Evolutionary conservation across 2,797 vertebrate species (phyloP).

Genomic region (Acanthurus leucopareius): DNA sequence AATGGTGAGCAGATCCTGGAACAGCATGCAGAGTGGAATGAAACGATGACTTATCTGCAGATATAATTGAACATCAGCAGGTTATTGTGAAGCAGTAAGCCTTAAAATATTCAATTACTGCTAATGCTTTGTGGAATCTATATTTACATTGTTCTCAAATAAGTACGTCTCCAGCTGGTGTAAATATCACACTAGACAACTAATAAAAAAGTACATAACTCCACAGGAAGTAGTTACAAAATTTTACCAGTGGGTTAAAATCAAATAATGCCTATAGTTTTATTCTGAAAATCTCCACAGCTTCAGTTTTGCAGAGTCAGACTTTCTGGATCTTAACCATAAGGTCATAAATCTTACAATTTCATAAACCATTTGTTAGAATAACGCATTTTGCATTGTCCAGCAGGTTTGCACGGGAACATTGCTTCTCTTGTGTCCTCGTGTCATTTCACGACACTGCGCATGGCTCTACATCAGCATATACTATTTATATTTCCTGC

Average conservation of each 20-base stretch:
- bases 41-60: constrained; percentile 32
- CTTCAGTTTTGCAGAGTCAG: constrained; percentile 7
- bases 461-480: constrained; percentile 78
- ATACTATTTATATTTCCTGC: constrained; percentile 81
- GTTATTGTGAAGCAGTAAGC: constrained; percentile 53
- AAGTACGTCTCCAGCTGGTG: constrained; percentile 16
- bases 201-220: background rate
- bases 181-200: constrained; percentile 5
- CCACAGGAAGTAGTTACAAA: background rate
- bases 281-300: constrained; percentile 10
- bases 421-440: constrained; percentile 53
- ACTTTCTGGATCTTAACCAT: constrained; percentile 26
- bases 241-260: background rate
- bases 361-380: constrained; percentile 52
- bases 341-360: constrained; percentile 45
- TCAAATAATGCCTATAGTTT: constrained; percentile 16
- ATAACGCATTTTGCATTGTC: constrained; percentile 62
- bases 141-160: constrained; percentile 29
- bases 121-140: constrained; percentile 46
- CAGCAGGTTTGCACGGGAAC: constrained; percentile 63
- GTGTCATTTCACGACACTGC: constrained; percentile 58
- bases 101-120: constrained; percentile 53
- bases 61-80: constrained; percentile 52
- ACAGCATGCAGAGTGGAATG: constrained; percentile 49
- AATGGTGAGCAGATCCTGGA: constrained; percentile 53